Evolutionary conservation across 2,888 invertebrate genomes (phyloP).

Genomic region (Sphinx pinastri): DNA sequence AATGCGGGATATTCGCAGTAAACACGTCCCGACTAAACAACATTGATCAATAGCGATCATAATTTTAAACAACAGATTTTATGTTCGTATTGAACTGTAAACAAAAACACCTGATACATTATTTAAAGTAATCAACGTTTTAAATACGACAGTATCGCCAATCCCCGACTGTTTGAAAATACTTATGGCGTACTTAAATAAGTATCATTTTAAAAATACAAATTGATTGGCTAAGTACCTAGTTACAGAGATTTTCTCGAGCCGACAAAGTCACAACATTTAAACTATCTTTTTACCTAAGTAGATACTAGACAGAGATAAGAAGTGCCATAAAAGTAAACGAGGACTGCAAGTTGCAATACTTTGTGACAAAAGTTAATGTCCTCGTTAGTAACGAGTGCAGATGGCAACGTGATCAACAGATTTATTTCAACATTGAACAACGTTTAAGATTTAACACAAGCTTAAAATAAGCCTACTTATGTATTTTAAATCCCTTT

Average conservation of each 20-base stretch:
- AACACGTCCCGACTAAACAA: not conserved
- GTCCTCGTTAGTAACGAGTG: not conserved
- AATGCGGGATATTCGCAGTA: not conserved
- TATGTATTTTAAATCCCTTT: not conserved
- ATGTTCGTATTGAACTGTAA: not conserved
- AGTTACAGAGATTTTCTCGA: too few species aligned
- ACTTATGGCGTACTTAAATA: too few species aligned
- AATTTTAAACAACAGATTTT: not conserved
- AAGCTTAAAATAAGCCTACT: not conserved
- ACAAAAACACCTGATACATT: constrained; percentile 4
- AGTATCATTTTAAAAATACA: too few species aligned
- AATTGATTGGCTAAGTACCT: too few species aligned
- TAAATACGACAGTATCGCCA: too few species aligned
- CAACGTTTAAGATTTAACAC: not conserved
- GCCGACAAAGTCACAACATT: too few species aligned
- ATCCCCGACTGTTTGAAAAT: too few species aligned
- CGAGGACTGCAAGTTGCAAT: not conserved
- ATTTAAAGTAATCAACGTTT: too few species aligned
- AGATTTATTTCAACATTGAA: not conserved
- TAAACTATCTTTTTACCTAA: too few species aligned
- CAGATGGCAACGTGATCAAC: not conserved
- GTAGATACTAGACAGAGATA: too few species aligned
- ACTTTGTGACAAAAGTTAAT: constrained; percentile 1
- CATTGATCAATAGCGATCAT: not conserved
- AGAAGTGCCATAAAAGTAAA: not conserved